Evolutionary conservation across 2,113 vertebrate genomes (phyloP).

Genomic region (Coturnix japonica): DNA sequence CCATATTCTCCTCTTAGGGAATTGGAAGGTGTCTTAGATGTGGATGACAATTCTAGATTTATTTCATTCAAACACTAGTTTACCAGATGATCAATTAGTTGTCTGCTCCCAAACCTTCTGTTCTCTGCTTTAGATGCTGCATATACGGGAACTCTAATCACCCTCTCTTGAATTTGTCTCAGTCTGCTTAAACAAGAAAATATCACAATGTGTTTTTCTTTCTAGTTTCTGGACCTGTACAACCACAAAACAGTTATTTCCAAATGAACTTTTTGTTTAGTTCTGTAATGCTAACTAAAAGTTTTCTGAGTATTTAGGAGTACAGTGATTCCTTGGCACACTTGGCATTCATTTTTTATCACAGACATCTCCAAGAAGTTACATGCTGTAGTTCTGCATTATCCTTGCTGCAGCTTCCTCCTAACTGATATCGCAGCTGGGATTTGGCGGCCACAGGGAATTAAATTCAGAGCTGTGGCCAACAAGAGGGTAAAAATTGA

Average conservation of each 20-base stretch:
- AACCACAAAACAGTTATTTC: neutral
- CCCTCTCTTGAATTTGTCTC: neutral
- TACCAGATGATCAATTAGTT: neutral
- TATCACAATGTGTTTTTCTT: neutral
- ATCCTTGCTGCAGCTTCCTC: neutral
- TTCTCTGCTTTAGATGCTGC: neutral
- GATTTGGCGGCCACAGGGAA: neutral
- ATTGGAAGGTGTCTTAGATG: neutral
- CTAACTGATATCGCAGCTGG: accelerated
- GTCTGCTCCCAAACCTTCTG: neutral
- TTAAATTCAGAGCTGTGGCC: neutral
- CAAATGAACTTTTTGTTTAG: neutral
- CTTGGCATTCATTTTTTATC: neutral
- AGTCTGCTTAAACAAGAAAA: neutral
- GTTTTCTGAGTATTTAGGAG: neutral
- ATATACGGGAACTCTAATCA: neutral
- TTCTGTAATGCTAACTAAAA: neutral
- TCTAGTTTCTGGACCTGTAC: neutral
- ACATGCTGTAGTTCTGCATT: neutral
- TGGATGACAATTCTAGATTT: neutral
- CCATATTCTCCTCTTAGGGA: neutral
- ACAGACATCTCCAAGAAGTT: neutral
- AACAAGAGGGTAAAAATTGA: neutral
- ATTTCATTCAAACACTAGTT: neutral
- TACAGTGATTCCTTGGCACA: neutral